Percentiles rank a stretch among this genome's conserved stretches.
These are phyloP conservation scores for Eupeodes corollae DNA, from an alignment of 1,140 invertebrate genomes.

Conservation along the genomic window DNA sequence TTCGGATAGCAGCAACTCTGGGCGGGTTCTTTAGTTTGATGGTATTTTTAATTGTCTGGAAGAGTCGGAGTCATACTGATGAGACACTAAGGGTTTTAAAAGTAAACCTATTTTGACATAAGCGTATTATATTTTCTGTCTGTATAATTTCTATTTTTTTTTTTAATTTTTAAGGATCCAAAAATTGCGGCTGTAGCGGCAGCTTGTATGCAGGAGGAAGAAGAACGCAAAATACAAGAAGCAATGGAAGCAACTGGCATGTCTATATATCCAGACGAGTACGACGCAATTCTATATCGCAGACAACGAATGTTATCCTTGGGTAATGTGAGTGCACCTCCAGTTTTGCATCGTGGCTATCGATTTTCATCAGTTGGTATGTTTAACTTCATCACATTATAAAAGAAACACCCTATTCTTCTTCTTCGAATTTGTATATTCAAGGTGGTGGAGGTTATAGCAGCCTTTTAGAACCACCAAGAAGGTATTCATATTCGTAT, in stretches of 20 bases:
- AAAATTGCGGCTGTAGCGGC: slow-evolving; percentile 52
- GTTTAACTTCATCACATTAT: too few relatives aligned
- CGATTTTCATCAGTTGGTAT: slow-evolving; percentile 55
- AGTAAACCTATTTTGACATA: too few relatives aligned
- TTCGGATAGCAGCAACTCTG: slow-evolving; percentile 75
- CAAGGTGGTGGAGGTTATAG: slow-evolving; percentile 49
- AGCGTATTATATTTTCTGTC: too few relatives aligned
- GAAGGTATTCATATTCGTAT: slow-evolving; percentile 40
- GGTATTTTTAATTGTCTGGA: slow-evolving; percentile 77
- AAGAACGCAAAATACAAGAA: slow-evolving; percentile 57
- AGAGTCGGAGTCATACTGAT: slow-evolving; percentile 63
- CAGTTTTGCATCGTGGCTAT: slow-evolving; percentile 39
- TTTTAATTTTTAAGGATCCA: slow-evolving; percentile 37
- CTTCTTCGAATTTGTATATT: not conserved
- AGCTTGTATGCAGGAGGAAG: slow-evolving; percentile 65
- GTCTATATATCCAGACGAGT: slow-evolving; percentile 40
- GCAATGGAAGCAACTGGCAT: slow-evolving; percentile 58
- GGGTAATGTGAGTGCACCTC: slow-evolving; percentile 39
- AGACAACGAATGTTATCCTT: slow-evolving; percentile 42
- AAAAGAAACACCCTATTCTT: not conserved
- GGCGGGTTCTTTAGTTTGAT: slow-evolving; percentile 80
- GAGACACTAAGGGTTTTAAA: slow-evolving; percentile 47
- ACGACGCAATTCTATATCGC: slow-evolving; percentile 41
- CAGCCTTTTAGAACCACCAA: slow-evolving; percentile 52
- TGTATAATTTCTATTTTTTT: not conserved